Base-by-base conservation (phyloP, 2,888 invertebrate species). In the Leptinotarsa haldemani region DNA sequence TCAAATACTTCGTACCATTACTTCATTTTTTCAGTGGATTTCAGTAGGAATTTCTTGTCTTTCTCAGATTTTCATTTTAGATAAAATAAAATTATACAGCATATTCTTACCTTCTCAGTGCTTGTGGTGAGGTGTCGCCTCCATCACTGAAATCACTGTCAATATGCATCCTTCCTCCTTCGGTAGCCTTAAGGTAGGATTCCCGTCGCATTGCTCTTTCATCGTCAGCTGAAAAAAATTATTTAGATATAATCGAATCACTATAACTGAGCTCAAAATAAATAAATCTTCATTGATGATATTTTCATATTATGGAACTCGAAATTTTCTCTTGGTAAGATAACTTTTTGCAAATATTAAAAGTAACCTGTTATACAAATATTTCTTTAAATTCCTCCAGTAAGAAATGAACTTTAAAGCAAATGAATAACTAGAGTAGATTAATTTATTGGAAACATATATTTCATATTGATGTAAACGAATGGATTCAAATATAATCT, bases 131-230 rank as follows among this genome's bases (percentile, higher is more conserved):
- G 9, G 86, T 83, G 81, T 94, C 93, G 3, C 90, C 89, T 78
- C 93, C 93, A 79, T 90, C 90, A 77, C 91, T 90, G 66, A 90
- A 84, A 81, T 93, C 93, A 83, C 92, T 93, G 84, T 95, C 94
- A 79, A 93, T 89, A 82, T 92, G 92, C 88, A 93, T 90, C 75
- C 93, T 89, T 84, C 94, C 94, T 77, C 93, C 94, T 90, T 94
- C 95, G 13, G 97, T 97, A 61, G 97, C 97, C 88, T 96, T 96
- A 80, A 97, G 89, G 88, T 98, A 98, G n/a, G 97, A 97, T 80
- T 96, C 95, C 81, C 97, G 90, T 81, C 97, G 91, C 88, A 94
- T 95, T 30, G 94, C 92, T 79, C 95, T 92, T 84, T 96, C 96
- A 85, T 97, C 97, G 85, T 95, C 95, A 87, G 90, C 92, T 91